Evolutionary conservation across 2,113 vertebrate species (phyloP).

Genomic region (Catagonus wagneri): DNA sequence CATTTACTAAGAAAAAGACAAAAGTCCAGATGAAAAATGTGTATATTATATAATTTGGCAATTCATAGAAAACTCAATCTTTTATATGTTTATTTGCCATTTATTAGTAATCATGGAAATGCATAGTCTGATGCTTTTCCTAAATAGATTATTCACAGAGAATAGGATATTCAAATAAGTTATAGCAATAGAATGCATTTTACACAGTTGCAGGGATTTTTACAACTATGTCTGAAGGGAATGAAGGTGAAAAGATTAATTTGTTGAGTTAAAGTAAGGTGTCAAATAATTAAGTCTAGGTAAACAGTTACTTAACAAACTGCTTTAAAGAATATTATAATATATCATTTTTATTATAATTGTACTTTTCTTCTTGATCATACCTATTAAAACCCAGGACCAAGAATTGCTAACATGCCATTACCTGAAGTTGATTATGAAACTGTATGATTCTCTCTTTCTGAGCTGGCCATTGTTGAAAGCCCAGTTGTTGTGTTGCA

Average conservation of each 20-base stretch:
- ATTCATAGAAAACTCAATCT: background rate
- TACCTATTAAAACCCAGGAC: background rate
- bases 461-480: constrained; percentile 79
- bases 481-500: constrained; percentile 72
- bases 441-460: constrained; percentile 83
- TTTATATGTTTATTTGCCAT: too few species aligned
- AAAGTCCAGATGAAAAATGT: background rate
- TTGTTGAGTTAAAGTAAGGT: background rate
- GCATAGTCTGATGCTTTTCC: background rate
- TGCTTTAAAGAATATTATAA: background rate
- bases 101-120: background rate
- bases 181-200: background rate
- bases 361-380: background rate
- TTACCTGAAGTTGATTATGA: constrained; percentile 81
- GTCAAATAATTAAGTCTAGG: background rate
- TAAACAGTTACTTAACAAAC: background rate
- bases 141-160: background rate
- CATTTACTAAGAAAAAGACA: background rate
- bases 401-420: background rate
- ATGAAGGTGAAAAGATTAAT: background rate
- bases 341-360: background rate
- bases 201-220: background rate
- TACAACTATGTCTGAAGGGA: background rate
- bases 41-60: background rate
- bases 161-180: background rate